Evolutionary conservation across 2,797 vertebrate species (phyloP).

Genomic region (Phrynocephalus forsythii): DNA sequence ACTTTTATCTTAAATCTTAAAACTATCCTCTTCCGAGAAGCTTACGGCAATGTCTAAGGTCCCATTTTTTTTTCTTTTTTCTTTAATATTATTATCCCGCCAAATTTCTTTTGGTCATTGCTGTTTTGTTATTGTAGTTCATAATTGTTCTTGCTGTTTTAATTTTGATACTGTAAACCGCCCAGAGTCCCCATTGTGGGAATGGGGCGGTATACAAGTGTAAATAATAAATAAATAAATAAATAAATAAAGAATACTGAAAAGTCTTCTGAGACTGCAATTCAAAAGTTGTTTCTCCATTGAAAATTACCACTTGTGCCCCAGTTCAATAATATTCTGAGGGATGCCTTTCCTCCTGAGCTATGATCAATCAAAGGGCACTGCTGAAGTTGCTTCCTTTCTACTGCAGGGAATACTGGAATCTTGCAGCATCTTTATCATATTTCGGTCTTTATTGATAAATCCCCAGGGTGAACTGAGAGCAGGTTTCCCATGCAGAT

Average conservation of each 20-base stretch:
- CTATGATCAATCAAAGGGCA: neutral
- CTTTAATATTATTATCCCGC: too few species aligned
- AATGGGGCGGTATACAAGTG: too few species aligned
- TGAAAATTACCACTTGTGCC: neutral
- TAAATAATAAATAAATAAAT: too few species aligned
- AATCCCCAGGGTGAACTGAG: neutral
- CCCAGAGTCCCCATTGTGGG: too few species aligned
- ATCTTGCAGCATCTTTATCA: neutral
- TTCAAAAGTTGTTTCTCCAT: neutral
- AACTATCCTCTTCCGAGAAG: too few species aligned
- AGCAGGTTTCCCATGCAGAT: neutral
- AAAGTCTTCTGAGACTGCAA: neutral
- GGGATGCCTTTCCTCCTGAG: neutral
- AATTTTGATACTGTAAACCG: too few species aligned
- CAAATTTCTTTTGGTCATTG: too few species aligned
- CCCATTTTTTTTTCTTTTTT: too few species aligned
- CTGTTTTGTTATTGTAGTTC: too few species aligned
- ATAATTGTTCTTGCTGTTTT: too few species aligned
- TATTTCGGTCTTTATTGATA: neutral
- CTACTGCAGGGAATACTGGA: neutral
- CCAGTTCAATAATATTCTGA: neutral
- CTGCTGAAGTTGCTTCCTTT: neutral
- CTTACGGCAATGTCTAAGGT: too few species aligned
- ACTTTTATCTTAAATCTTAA: too few species aligned
- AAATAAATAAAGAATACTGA: neutral